Evolutionary conservation across 2,113 vertebrate genomes (phyloP).

Genomic region (Silurus meridionalis): DNA sequence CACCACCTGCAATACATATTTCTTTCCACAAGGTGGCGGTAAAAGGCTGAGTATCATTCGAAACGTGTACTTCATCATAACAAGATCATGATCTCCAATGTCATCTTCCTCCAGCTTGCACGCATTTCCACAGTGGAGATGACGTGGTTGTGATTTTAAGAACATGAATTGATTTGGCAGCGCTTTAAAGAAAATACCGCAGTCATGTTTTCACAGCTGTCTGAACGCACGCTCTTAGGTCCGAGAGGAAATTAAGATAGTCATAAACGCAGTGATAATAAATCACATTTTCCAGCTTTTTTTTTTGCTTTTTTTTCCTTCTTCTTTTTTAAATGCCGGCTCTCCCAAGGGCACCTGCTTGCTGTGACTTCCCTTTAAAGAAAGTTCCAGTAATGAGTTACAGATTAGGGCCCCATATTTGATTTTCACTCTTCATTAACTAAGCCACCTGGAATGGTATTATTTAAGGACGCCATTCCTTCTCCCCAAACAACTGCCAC

Average conservation of each 20-base stretch:
- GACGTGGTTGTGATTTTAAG: constrained; percentile 34
- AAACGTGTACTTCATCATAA: constrained; percentile 9
- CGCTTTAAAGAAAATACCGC: constrained; percentile 30
- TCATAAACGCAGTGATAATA: constrained; percentile 53
- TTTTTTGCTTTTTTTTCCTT: background rate
- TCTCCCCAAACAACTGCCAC: constrained; percentile 79
- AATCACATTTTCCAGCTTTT: constrained; percentile 41
- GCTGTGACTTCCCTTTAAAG: constrained; percentile 74
- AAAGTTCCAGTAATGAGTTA: constrained; percentile 77
- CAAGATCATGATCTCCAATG: constrained; percentile 45
- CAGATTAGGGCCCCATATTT: constrained; percentile 79
- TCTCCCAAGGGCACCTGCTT: constrained; percentile 66
- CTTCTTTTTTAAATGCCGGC: constrained; percentile 47
- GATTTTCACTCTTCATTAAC: constrained; percentile 84
- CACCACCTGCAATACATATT: background rate
- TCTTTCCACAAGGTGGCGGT: constrained; percentile 67
- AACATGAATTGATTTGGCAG: constrained; percentile 33
- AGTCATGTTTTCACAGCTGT: constrained; percentile 44
- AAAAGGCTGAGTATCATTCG: constrained; percentile 40
- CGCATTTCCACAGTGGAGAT: constrained; percentile 40
- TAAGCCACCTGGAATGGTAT: constrained; percentile 82
- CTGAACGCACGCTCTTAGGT: constrained; percentile 38
- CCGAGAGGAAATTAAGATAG: constrained; percentile 51
- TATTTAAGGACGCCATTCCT: constrained; percentile 75
- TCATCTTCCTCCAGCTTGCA: constrained; percentile 48